These are phyloP conservation scores for Philypnodon macrostomus DNA, from an alignment of 2,797 vertebrate species.

Conservation along the genomic window DNA sequence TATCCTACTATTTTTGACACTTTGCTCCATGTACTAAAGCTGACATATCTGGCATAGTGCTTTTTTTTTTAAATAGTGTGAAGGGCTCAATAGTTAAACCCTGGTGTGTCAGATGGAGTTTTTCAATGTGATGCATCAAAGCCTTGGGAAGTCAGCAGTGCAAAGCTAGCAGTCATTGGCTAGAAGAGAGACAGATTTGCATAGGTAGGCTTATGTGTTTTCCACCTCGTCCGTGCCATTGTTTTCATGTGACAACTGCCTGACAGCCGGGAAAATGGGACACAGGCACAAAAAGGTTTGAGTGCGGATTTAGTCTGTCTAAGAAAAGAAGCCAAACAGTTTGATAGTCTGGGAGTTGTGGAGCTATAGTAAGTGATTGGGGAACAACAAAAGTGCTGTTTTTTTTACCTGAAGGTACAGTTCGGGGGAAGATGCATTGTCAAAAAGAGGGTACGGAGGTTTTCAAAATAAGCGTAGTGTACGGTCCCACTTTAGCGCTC, in stretches of 20 bases:
- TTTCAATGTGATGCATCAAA: slow-evolving; percentile 49
- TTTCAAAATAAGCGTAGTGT: slow-evolving; percentile 1
- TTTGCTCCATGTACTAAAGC: slow-evolving; percentile 7
- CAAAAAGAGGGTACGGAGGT: not conserved
- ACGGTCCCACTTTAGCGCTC: not conserved
- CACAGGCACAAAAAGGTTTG: slow-evolving; percentile 53
- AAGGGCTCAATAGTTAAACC: slow-evolving; percentile 26
- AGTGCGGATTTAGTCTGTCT: slow-evolving; percentile 60
- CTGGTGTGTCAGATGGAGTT: slow-evolving; percentile 43
- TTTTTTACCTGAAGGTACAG: not conserved
- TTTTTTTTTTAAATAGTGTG: slow-evolving; percentile 16
- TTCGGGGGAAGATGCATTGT: not conserved
- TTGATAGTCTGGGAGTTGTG: slow-evolving; percentile 51
- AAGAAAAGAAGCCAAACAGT: slow-evolving; percentile 58
- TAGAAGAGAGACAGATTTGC: slow-evolving; percentile 64
- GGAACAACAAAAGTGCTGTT: slow-evolving; percentile 8
- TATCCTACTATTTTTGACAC: not conserved
- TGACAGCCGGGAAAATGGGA: slow-evolving; percentile 69
- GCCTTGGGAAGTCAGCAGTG: slow-evolving; percentile 39
- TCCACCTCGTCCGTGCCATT: too few species aligned
- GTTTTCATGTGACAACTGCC: slow-evolving; percentile 67
- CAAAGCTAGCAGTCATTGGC: slow-evolving; percentile 42
- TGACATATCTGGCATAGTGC: slow-evolving; percentile 28
- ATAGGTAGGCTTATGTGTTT: slow-evolving; percentile 70
- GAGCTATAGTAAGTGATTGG: slow-evolving; percentile 28